Percentiles rank a stretch among this genome's conserved stretches.
phyloP scores from a whole-genome alignment of 2,888 invertebrate genomes.

The Drosophila histrio region DNA sequence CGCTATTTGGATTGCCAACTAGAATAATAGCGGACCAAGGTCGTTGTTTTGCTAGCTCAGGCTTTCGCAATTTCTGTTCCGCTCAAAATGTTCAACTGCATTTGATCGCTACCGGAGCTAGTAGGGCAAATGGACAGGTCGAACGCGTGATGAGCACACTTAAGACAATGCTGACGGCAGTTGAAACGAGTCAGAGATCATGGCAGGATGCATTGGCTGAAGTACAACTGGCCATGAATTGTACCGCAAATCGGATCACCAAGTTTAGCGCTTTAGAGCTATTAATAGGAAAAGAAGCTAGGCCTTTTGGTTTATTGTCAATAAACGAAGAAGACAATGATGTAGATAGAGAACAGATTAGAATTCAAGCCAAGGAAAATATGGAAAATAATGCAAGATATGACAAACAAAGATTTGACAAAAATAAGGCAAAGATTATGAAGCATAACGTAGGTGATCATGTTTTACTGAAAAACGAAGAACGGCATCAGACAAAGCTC shows the following conservation, averaged over 20 bases:
- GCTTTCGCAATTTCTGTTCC: slow-evolving; percentile 4
- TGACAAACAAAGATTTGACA: slow-evolving; percentile 17
- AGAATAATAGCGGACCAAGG: slow-evolving; percentile 12
- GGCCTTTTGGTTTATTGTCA: slow-evolving; percentile 6
- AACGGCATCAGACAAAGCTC: slow-evolving; percentile 11
- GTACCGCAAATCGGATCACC: slow-evolving; percentile 3
- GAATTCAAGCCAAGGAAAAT: slow-evolving; percentile 10
- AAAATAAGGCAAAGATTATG: slow-evolving; percentile 17
- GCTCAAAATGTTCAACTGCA: background rate
- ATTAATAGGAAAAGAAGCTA: slow-evolving; percentile 12
- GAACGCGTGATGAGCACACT: slow-evolving; percentile 13
- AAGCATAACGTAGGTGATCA: slow-evolving; percentile 3
- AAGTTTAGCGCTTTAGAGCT: slow-evolving; percentile 3
- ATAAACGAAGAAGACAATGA: slow-evolving; percentile 1
- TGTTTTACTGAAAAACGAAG: slow-evolving; percentile 7
- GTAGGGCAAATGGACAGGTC: slow-evolving; percentile 8
- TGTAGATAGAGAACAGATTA: slow-evolving; percentile 10
- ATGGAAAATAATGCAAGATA: slow-evolving; percentile 13
- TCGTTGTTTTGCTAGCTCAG: slow-evolving; percentile 1
- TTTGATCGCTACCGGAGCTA: slow-evolving; percentile 11
- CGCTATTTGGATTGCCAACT: background rate
- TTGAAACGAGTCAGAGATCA: slow-evolving; percentile 11
- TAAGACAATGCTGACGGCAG: slow-evolving; percentile 9
- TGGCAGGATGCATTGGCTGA: slow-evolving; percentile 14
- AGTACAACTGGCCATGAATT: slow-evolving; percentile 10